Conservation (phyloP, 2,888 invertebrate species). For the Amphipoea lucens region DNA sequence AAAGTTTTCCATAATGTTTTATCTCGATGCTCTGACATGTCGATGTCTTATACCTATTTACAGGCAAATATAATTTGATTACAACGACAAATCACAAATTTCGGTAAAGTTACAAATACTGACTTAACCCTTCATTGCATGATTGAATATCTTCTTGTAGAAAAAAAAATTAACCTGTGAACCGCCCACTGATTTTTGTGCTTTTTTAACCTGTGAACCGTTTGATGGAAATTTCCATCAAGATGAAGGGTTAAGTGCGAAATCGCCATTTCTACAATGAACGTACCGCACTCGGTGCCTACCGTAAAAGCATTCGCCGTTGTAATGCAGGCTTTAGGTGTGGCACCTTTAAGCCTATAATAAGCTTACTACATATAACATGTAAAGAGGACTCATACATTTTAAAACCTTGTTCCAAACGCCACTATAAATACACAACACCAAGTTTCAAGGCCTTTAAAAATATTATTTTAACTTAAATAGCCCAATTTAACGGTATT, state of each 20-base stretch:
- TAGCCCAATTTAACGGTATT: constrained; percentile 4
- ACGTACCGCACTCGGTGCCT: no score
- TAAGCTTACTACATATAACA: background rate
- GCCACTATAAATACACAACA: background rate
- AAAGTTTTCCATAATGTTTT: background rate
- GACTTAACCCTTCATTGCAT: no score
- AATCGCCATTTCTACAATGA: background rate
- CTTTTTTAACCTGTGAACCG: no score
- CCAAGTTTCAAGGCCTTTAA: background rate
- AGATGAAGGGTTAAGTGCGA: no score
- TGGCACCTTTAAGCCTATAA: background rate
- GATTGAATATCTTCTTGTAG: no score
- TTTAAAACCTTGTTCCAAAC: background rate
- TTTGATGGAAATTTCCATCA: no score
- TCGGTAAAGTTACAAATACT: background rate
- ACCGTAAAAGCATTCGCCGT: no score
- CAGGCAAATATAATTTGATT: background rate
- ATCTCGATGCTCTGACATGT: background rate
- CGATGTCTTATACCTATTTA: no score
- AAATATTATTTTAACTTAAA: background rate
- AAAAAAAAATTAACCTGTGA: no score
- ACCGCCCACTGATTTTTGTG: no score
- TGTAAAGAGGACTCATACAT: background rate
- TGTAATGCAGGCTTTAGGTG: background rate
- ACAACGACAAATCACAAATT: no score